A percentile compares a stretch with the other conserved stretches of the same genome.
These are phyloP conservation scores for Notiomystis cincta DNA, from an alignment of 2,113 vertebrate genomes.

Conservation along the genomic window DNA sequence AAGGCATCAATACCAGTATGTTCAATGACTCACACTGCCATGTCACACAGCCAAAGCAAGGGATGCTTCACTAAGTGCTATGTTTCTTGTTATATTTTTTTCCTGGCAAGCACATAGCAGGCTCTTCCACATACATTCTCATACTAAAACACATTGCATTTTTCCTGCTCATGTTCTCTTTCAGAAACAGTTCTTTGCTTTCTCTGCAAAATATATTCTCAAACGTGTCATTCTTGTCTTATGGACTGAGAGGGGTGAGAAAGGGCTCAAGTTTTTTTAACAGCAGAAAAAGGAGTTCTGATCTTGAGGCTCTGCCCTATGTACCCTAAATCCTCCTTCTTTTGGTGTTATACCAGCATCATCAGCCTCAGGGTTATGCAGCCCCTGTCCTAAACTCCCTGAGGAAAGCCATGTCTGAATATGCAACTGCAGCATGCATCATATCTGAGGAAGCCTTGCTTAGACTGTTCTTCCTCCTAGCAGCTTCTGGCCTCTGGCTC, in stretches of 20 bases:
- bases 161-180: background rate
- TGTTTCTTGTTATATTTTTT: background rate
- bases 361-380: background rate
- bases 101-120: background rate
- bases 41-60: background rate
- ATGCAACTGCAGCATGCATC: background rate
- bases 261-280: background rate
- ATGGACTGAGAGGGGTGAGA: background rate
- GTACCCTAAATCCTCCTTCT: background rate
- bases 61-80: background rate
- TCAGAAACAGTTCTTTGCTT: background rate
- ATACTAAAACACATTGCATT: background rate
- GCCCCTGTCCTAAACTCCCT: background rate
- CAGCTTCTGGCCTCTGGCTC: slow-evolving; percentile 46
- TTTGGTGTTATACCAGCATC: background rate
- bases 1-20: background rate
- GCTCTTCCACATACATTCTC: background rate
- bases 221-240: background rate
- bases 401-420: background rate
- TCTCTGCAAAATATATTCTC: background rate
- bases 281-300: background rate
- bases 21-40: background rate
- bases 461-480: slow-evolving; percentile 18
- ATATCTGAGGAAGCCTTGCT: slow-evolving; percentile 14
- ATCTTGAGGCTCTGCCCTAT: background rate